These are phyloP conservation scores for Nannoperca obscura DNA, from an alignment of 2,797 vertebrate genomes.

Conservation along the genomic window DNA sequence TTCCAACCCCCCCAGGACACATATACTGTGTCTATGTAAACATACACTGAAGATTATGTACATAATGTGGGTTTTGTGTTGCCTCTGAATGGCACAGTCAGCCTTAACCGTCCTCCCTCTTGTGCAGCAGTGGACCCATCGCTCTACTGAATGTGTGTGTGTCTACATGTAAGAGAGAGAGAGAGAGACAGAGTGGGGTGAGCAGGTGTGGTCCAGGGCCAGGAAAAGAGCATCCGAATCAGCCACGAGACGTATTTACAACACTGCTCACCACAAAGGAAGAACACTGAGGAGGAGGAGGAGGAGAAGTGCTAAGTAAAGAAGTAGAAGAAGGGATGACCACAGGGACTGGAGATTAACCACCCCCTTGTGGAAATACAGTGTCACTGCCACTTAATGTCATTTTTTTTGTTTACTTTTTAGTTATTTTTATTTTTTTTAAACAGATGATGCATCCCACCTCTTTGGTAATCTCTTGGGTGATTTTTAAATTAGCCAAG, in stretches of 20 bases:
- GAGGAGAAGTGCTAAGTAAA: constrained; percentile 34
- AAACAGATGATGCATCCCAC: constrained; percentile 49
- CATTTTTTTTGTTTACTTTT: constrained; percentile 13
- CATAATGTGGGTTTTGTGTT: constrained; percentile 63
- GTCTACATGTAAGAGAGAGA: constrained; percentile 24
- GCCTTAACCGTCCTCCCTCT: constrained; percentile 29
- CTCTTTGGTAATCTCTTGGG: constrained; percentile 75
- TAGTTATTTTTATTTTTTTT: constrained; percentile 3
- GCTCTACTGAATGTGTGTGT: constrained; percentile 35
- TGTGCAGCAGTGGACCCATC: constrained; percentile 58
- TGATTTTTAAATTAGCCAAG: constrained; percentile 66
- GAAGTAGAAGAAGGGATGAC: constrained; percentile 49
- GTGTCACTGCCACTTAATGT: constrained; percentile 64
- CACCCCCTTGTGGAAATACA: constrained; percentile 72
- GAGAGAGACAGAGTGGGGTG: constrained; percentile 43
- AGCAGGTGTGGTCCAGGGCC: constrained; percentile 71
- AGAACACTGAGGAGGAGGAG: constrained; percentile 64
- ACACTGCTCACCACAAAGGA: constrained; percentile 69
- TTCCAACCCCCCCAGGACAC: constrained; percentile 36
- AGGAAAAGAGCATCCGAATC: constrained; percentile 46
- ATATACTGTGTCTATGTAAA: constrained; percentile 75
- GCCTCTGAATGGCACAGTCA: constrained; percentile 45
- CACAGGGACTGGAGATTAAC: constrained; percentile 57
- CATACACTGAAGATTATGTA: constrained; percentile 74
- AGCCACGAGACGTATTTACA: constrained; percentile 73